phyloP scores from a whole-genome alignment of 2,113 vertebrate genomes.

The Rhinolophus ferrumequinum region DNA sequence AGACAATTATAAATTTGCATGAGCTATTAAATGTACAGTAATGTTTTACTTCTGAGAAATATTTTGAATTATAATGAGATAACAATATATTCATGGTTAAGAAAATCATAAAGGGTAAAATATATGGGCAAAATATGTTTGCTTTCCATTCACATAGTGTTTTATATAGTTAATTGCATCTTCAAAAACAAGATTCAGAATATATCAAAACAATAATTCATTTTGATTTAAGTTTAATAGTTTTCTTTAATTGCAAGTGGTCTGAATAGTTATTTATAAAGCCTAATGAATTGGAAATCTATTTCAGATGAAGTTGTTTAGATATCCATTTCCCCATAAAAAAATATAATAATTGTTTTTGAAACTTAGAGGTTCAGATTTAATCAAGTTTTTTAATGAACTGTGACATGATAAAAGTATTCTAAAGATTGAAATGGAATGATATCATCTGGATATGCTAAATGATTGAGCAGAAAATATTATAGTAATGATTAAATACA shows the following conservation, averaged over 20 bases:
- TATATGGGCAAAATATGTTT: neutral
- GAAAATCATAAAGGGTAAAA: neutral
- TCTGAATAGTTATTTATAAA: neutral
- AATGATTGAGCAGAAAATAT: neutral
- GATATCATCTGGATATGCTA: neutral
- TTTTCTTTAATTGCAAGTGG: neutral
- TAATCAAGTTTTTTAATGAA: conserved; percentile 51
- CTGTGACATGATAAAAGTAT: neutral
- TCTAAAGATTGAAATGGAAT: neutral
- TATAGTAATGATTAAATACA: neutral
- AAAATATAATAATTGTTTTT: conserved; percentile 2
- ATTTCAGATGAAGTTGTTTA: neutral
- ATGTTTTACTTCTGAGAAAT: neutral
- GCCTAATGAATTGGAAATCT: neutral
- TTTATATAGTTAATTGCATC: neutral
- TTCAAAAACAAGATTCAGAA: neutral
- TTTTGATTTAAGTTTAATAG: neutral
- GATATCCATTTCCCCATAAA: neutral
- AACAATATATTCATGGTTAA: neutral
- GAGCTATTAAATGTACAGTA: neutral
- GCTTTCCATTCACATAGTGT: neutral
- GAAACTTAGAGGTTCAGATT: neutral
- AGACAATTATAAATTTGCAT: neutral
- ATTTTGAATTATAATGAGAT: neutral
- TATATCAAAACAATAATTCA: neutral